These are phyloP conservation scores for Saccostrea cuccullata DNA, from an alignment of 1,140 invertebrate species.

Conservation along the genomic window DNA sequence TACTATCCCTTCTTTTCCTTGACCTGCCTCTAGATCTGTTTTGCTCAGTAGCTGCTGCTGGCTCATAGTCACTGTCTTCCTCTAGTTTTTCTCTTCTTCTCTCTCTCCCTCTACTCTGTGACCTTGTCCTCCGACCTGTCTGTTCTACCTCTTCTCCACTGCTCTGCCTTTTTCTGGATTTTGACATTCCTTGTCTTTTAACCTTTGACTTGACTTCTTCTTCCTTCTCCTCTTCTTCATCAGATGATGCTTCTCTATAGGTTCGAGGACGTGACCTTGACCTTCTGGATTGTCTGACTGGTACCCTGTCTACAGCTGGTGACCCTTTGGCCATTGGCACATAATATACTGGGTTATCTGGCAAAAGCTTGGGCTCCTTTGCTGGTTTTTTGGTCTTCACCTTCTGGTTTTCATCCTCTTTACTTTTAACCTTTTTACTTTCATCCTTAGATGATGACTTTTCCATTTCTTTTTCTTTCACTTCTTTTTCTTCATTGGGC, in stretches of 20 bases:
- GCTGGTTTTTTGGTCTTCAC: background rate
- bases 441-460: conserved; percentile 27
- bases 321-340: conserved; percentile 37
- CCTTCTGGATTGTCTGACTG: conserved; percentile 12
- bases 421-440: background rate
- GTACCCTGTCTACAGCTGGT: background rate
- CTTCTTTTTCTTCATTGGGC: conserved; percentile 1
- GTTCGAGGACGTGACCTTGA: conserved; percentile 27
- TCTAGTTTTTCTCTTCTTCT: background rate
- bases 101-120: conserved; percentile 23
- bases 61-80: background rate
- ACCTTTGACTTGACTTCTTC: background rate
- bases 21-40: background rate
- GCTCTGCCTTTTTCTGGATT: background rate
- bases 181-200: conserved; percentile 17
- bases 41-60: background rate
- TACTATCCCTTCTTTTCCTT: conserved; percentile 17
- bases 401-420: background rate
- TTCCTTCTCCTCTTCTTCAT: conserved; percentile 35
- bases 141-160: conserved; percentile 6
- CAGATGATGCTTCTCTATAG: background rate
- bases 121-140: conserved; percentile 12
- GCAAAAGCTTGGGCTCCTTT: conserved; percentile 31
- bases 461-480: background rate
- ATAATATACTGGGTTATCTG: conserved; percentile 43